A percentile compares a stretch with the other conserved stretches of the same genome.
Conservation (phyloP, 1,140 invertebrate species). For the Heterodera schachtii region DNA sequence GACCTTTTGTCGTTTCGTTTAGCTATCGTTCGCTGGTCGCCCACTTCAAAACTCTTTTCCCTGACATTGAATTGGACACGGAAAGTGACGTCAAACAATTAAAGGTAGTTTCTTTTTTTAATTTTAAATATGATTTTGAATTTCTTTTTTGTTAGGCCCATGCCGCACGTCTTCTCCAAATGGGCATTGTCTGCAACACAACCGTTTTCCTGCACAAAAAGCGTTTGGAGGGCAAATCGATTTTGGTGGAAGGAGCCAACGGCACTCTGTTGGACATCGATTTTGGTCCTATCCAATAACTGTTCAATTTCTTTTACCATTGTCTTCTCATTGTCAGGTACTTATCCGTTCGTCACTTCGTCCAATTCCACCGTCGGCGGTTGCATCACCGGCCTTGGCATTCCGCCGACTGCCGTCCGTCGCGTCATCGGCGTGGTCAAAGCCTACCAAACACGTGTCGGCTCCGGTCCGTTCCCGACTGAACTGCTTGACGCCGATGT, state of each 20-base stretch:
- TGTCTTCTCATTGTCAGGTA: conserved; percentile 69
- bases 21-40: conserved; percentile 81
- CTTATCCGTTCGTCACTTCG: conserved; percentile 98
- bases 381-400: conserved; percentile 92
- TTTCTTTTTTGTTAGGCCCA: conserved; percentile 71
- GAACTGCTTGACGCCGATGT: conserved; percentile 70
- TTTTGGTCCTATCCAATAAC: conserved; percentile 74
- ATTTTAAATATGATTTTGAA: conserved; percentile 20
- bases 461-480: conserved; percentile 95
- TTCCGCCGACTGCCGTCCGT: conserved; percentile 85
- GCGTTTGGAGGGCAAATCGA: conserved; percentile 73
- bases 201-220: conserved; percentile 82
- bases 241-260: conserved; percentile 93
- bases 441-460: conserved; percentile 83
- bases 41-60: conserved; percentile 84
- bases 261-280: conserved; percentile 96
- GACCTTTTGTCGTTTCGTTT: too few relatives aligned
- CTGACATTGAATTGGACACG: conserved; percentile 81
- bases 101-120: conserved; percentile 68
- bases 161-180: conserved; percentile 79
- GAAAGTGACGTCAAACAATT: conserved; percentile 81
- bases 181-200: conserved; percentile 80
- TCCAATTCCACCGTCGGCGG: conserved; percentile 98
- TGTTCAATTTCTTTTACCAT: conserved; percentile 24
- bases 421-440: conserved; percentile 95